Base-by-base conservation (phyloP, 2,797 vertebrate species). In the Brachyrhaphis roseni region DNA sequence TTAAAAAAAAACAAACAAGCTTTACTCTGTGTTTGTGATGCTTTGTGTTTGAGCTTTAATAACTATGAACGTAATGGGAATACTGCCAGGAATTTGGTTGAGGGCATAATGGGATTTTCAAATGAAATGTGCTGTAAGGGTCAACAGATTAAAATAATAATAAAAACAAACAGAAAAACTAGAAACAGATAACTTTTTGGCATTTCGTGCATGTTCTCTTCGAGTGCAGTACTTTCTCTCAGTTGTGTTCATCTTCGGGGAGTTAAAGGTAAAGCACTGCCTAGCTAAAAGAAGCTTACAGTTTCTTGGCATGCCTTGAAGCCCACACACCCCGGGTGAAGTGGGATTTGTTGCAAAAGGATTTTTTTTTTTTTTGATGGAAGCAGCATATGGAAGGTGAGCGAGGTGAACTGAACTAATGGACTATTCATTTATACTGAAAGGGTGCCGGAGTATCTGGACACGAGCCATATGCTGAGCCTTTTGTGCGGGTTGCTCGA, bases 301-400 rank as follows among this genome's bases (percentile, higher is more conserved):
- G 72, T 87, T 86, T 87, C 85, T 78, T 81, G 74, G 88, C 87
- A 81, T 83, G 82, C 87, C 87, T 78, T n/a, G 84, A 88, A 92
- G 92, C 91, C 88, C 74, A 70, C 88, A 71, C 86, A 88, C 88
- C 91, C 91, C 81, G 80, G 83, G 86, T 82, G 92, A 92, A 95
- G 78, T 91, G 91, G 91, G 92, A 93, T 88, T 90, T 89, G 88
- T 73, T 84, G 74, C 8, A 5, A 84, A 81, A 88, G 72, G 80
- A 82, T 91, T 83, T 92, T 78, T 82, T 92, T 91, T 82, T 92
- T 81, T 83, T 92, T 59, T 82, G 79, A 78, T 81, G n/a, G 81
- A 75, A 75, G 88, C 81, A 81, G 83, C 57, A 39, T 79, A 84
- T 41, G 59, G 84, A 84, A 84, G 90, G 87, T 83, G 89, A 89